These are phyloP conservation scores for Propithecus deckenii DNA, from an alignment of 2,797 vertebrate species.

Conservation along the genomic window DNA sequence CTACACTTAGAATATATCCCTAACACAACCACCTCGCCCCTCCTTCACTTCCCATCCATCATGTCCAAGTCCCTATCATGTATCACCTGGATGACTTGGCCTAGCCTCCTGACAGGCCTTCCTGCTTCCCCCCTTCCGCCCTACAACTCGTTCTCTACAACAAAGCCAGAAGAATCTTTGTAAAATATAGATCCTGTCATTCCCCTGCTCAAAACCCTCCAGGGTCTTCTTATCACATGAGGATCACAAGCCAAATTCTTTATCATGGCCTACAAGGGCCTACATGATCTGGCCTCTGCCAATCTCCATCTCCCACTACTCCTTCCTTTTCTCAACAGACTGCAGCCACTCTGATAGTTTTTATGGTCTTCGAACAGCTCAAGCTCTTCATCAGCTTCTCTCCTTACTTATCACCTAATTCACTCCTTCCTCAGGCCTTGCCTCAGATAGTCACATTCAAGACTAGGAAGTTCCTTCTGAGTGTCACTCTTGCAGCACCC, in stretches of 20 bases:
- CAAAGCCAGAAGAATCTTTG: not conserved
- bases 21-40: not conserved
- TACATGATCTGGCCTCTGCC: not conserved
- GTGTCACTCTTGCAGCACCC: not conserved
- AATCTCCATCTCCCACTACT: not conserved
- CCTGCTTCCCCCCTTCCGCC: not conserved
- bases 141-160: not conserved
- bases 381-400: not conserved
- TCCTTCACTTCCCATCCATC: not conserved
- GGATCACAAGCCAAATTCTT: not conserved
- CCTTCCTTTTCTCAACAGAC: not conserved
- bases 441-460: not conserved
- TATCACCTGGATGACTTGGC: not conserved
- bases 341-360: not conserved
- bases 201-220: not conserved
- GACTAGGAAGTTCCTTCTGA: not conserved
- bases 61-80: not conserved
- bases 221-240: not conserved
- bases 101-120: not conserved
- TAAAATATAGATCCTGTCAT: not conserved
- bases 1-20: not conserved
- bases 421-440: not conserved
- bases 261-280: not conserved
- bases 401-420: not conserved
- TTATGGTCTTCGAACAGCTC: not conserved